These are phyloP conservation scores for Cherax quadricarinatus DNA, from an alignment of 1,140 invertebrate species.

Conservation along the genomic window DNA sequence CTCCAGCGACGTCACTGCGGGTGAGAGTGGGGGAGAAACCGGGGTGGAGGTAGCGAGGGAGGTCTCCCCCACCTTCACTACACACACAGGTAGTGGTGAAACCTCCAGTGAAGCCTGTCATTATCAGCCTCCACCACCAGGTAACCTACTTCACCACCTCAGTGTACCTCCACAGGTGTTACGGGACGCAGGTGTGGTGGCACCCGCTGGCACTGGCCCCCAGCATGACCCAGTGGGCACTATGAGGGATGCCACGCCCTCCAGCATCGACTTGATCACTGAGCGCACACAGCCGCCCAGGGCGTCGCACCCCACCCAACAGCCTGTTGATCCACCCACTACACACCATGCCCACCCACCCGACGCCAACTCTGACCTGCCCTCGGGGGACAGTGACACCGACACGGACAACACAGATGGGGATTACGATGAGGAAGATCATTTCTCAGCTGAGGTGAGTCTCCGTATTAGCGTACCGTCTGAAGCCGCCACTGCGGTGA, in stretches of 20 bases:
- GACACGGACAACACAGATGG: slow-evolving; percentile 58
- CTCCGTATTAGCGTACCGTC: slow-evolving; percentile 37
- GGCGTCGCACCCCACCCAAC: neutral
- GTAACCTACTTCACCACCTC: slow-evolving; percentile 42
- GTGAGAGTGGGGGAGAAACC: neutral
- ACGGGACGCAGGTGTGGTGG: slow-evolving; percentile 16
- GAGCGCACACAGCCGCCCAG: no score
- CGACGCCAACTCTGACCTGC: neutral
- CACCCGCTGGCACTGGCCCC: slow-evolving; percentile 8
- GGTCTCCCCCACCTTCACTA: neutral
- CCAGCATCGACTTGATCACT: neutral
- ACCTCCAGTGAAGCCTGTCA: slow-evolving; percentile 52
- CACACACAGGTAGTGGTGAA: slow-evolving; percentile 26
- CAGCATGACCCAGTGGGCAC: slow-evolving; percentile 7
- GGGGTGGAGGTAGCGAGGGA: slow-evolving; percentile 23
- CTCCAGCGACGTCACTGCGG: neutral
- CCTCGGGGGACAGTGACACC: slow-evolving; percentile 54
- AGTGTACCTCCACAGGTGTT: slow-evolving; percentile 34
- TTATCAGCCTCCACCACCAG: slow-evolving; percentile 2
- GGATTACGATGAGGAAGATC: slow-evolving; percentile 60
- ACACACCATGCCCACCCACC: neutral
- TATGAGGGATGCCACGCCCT: slow-evolving; percentile 13
- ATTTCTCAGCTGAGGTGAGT: slow-evolving; percentile 52
- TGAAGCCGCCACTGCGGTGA: neutral
- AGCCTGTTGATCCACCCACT: neutral